Evolutionary conservation across 1,140 invertebrate genomes (phyloP), one percentile per base, ranked within the genome.

Genomic region (Coelopa frigida): DNA sequence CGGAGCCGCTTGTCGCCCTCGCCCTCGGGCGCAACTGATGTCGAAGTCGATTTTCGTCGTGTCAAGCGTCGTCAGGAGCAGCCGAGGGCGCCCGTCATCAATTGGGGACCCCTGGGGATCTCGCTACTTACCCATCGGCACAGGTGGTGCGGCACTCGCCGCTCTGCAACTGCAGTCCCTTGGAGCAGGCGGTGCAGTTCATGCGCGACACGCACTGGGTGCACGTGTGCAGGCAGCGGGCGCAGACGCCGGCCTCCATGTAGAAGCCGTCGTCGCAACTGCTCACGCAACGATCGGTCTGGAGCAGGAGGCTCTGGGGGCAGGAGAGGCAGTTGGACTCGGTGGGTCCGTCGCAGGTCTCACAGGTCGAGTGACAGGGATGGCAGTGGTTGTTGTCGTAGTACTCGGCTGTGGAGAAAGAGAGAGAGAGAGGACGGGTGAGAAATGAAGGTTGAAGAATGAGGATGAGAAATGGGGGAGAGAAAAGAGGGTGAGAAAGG

Each of bases 211-310:
- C 78, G 58, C 87, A 92, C 17, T 80, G 78, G 1, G 76, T 74
- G 62, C 87, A 92, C 0, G 85, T 84, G 55, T 87, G 84, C 27
- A 85, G 56, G 58, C 88, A 92, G 2, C 81, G 83, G 2, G 79
- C 72, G 58, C 88, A 90, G 1, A 79, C 66, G 2, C 80, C 78
- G 6, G 76, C 76, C 36, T 82, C 80, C 44, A 79, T 72, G 56
- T 81, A 90, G 58, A 74, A 84, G 0, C 85, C 85, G 37, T 77
- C 75, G 41, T 81, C 80, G 62, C 87, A 90, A 40, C 79, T 76
- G 3, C 78, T 74, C 1, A 88, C 80, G 58, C 88, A 91, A 33
- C 70, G 73, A 39, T 75, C 74, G 29, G 78, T 76, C 58, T 89
- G 80, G 0, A 89, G 72, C 15, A 87, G 69, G 17, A 81, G 61